A percentile compares a stretch with the other conserved stretches of the same genome.
These are phyloP conservation scores for Triplophysa tibetana DNA, from an alignment of 2,113 vertebrate genomes.

Conservation along the genomic window DNA sequence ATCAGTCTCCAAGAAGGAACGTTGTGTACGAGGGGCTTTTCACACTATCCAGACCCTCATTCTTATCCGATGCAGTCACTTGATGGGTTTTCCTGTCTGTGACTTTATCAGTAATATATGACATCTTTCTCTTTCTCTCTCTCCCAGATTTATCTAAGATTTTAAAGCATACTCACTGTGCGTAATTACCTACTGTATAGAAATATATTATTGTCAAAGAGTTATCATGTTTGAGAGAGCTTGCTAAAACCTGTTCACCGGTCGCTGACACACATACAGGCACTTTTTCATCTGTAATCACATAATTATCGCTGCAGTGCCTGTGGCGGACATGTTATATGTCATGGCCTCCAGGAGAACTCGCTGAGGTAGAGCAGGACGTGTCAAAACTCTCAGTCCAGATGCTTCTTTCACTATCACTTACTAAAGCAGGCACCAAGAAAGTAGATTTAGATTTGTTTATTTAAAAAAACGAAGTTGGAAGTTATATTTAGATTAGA, in stretches of 20 bases:
- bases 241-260: conserved; percentile 45
- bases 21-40: conserved; percentile 65
- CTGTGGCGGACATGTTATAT: conserved; percentile 55
- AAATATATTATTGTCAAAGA: conserved; percentile 35
- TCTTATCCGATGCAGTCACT: conserved; percentile 76
- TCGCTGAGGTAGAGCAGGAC: conserved; percentile 56
- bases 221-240: conserved; percentile 37
- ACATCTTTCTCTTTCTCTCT: conserved; percentile 49
- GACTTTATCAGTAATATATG: conserved; percentile 73
- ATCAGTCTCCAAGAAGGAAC: conserved; percentile 14
- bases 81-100: conserved; percentile 65
- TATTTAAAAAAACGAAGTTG: too few species aligned
- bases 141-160: conserved; percentile 51
- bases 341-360: conserved; percentile 53
- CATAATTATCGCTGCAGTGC: conserved; percentile 45
- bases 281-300: conserved; percentile 60
- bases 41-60: conserved; percentile 71
- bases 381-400: conserved; percentile 28
- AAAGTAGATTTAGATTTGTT: too few species aligned
- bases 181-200: neutral
- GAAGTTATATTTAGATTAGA: too few species aligned
- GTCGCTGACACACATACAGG: conserved; percentile 21
- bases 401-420: neutral
- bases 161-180: conserved; percentile 19
- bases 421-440: too few species aligned